These are phyloP conservation scores for Monochamus alternatus DNA, from an alignment of 2,888 invertebrate genomes.

Conservation along the genomic window DNA sequence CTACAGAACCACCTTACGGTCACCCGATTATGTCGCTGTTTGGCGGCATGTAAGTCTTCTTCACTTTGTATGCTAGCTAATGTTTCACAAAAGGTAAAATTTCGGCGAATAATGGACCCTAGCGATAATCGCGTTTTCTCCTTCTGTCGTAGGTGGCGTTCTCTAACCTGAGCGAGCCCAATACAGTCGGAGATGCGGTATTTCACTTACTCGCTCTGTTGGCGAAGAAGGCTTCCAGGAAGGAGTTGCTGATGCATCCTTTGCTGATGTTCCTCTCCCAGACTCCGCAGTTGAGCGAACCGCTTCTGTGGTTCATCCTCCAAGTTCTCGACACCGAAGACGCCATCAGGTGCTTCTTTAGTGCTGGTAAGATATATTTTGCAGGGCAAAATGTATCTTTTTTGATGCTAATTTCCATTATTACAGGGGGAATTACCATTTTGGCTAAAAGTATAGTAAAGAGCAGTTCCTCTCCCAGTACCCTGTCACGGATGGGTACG, in stretches of 20 bases:
- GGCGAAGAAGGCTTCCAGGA: slow-evolving; percentile 83
- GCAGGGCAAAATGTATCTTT: no score
- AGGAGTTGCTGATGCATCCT: slow-evolving; percentile 84
- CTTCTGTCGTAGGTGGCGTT: slow-evolving; percentile 56
- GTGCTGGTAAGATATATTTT: slow-evolving; percentile 72
- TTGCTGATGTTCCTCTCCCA: slow-evolving; percentile 80
- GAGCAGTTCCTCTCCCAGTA: slow-evolving; percentile 81
- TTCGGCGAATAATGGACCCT: slow-evolving; percentile 32
- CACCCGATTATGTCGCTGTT: slow-evolving; percentile 85
- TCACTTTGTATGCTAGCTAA: slow-evolving; percentile 79
- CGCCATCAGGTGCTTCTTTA: slow-evolving; percentile 82
- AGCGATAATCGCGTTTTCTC: slow-evolving; percentile 24
- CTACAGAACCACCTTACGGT: slow-evolving; percentile 84
- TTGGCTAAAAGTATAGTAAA: slow-evolving; percentile 85
- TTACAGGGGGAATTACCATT: slow-evolving; percentile 78
- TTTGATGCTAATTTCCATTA: neutral
- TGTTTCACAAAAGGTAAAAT: slow-evolving; percentile 64
- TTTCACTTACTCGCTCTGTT: slow-evolving; percentile 87
- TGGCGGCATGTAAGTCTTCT: slow-evolving; percentile 84
- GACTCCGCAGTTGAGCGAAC: slow-evolving; percentile 83
- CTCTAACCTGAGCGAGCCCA: slow-evolving; percentile 75
- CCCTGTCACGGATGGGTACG: slow-evolving; percentile 73
- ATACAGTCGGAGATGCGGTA: slow-evolving; percentile 89
- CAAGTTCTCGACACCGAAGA: slow-evolving; percentile 85
- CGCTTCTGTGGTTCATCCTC: slow-evolving; percentile 87